These are phyloP conservation scores for Ornithorhynchus anatinus DNA, from an alignment of 2,113 vertebrate genomes.

Conservation along the genomic window DNA sequence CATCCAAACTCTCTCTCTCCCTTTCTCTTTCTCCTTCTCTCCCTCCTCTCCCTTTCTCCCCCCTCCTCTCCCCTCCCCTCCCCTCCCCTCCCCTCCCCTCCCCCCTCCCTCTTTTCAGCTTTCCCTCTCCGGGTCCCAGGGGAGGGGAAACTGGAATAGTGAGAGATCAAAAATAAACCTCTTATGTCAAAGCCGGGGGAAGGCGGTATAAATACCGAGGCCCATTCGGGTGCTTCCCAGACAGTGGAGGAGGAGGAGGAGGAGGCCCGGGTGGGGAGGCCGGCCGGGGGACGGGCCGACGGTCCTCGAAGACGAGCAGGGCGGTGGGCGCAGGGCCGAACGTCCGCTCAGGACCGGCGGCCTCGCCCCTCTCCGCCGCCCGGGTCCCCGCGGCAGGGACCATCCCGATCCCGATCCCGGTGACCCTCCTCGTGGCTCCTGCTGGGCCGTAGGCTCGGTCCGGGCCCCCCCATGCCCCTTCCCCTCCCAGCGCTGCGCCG, in stretches of 20 bases:
- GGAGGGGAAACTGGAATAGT: constrained; percentile 86
- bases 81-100: constrained; percentile 37
- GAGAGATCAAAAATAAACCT: constrained; percentile 90
- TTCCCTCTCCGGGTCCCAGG: constrained; percentile 68
- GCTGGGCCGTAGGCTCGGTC: constrained; percentile 13
- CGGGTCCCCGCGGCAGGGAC: too few relatives aligned
- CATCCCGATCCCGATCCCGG: neutral
- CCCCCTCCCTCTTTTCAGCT: constrained; percentile 45
- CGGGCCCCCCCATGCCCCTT: neutral
- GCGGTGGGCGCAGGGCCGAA: too few relatives aligned
- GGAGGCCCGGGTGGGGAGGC: constrained; percentile 23
- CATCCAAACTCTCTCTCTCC: too few relatives aligned
- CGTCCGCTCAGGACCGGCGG: too few relatives aligned
- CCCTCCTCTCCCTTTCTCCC: neutral
- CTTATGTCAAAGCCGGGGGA: constrained; percentile 83
- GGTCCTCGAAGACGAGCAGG: too few relatives aligned
- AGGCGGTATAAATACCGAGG: constrained; percentile 87
- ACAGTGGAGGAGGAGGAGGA: constrained; percentile 41
- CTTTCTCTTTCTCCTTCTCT: too few relatives aligned
- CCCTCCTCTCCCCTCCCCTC: fast-evolving
- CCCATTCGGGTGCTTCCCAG: constrained; percentile 67
- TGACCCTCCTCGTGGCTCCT: neutral
- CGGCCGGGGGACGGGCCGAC: neutral
- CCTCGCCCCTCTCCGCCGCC: too few relatives aligned
- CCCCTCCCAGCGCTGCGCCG: constrained; percentile 17